Conservation (phyloP, 2,888 invertebrate species). For the Lacanobia oleracea region DNA sequence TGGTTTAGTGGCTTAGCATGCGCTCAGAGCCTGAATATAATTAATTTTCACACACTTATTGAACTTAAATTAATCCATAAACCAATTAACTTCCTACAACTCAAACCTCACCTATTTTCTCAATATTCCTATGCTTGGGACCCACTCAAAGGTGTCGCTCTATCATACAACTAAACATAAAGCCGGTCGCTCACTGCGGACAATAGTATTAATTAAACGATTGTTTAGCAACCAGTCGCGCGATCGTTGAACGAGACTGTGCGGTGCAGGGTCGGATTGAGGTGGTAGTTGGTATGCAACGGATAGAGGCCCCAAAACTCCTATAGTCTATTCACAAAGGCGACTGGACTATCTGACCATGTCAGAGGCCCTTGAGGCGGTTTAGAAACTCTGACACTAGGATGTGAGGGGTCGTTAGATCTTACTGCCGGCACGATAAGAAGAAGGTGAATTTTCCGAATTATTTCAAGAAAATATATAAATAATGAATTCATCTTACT, state of each 20-base stretch:
- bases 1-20: too few relatives aligned
- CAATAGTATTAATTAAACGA: slow-evolving; percentile 65
- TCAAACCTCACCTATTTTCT: slow-evolving; percentile 22
- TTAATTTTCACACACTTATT: background rate
- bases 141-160: slow-evolving; percentile 15
- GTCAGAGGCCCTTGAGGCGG: too few relatives aligned
- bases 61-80: background rate
- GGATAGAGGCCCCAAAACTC: too few relatives aligned
- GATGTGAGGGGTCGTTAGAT: too few relatives aligned
- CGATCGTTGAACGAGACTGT: slow-evolving; percentile 45
- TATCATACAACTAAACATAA: slow-evolving; percentile 37
- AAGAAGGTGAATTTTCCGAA: too few relatives aligned
- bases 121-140: background rate
- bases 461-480: too few relatives aligned
- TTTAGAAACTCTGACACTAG: too few relatives aligned
- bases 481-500: too few relatives aligned
- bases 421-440: too few relatives aligned
- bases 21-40: background rate
- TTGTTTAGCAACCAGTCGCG: slow-evolving; percentile 60
- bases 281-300: background rate
- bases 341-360: too few relatives aligned
- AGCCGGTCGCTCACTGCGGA: slow-evolving; percentile 50
- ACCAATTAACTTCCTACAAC: slow-evolving; percentile 17
- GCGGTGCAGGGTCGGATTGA: slow-evolving; percentile 35
- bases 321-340: too few relatives aligned